Base-by-base conservation (phyloP, 2,797 vertebrate genomes). In the Oreortyx pictus region DNA sequence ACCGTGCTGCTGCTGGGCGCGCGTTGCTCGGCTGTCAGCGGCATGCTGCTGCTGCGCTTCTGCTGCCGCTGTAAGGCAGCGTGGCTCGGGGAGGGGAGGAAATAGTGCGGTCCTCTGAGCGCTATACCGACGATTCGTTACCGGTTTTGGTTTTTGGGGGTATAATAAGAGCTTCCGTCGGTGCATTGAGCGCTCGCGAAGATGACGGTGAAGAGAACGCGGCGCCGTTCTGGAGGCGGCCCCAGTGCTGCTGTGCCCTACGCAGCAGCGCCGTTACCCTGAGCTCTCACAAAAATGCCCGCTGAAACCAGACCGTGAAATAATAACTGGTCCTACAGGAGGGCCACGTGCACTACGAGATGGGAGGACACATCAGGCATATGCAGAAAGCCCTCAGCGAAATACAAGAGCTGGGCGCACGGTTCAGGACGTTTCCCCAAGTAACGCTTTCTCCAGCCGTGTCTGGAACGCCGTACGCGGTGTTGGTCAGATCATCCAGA, bases 101-200 rank as follows among this genome's bases (percentile, higher is more conserved):
- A 47, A 4, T 3, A 3, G 0, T 2, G 19, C 43, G 9, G 7
- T 64, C 27, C 56, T 5, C 4, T 3, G 39, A 7, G 35, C 12
- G 22, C 29, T 91, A 41, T 64, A 4, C 9, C 3, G 25, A 8
- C 14, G 4, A 2, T 5, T 67, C 41, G 5, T 5, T 59, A 7
- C 3, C 41, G 1, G 3, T 4, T 41, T 44, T 44, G 29, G 1
- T 47, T 62, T n/a, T 41, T 13, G 39, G 39, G 9, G 47, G 59
- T 62, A 66, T 75, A 65, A 65, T 14, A 12, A 52, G 44, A 35
- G 33, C 44, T 77, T 18, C 13, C 49, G 47, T 35, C 41, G 33
- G 29, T 23, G 13, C 33, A 27, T 3, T 5, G 33, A 44, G 8
- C 13, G 11, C 2, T 46, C 11, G 25, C 0, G 0, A 7, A 35